Base-by-base conservation (phyloP, 2,888 invertebrate species). In the Sclerodermus sp. region DNA sequence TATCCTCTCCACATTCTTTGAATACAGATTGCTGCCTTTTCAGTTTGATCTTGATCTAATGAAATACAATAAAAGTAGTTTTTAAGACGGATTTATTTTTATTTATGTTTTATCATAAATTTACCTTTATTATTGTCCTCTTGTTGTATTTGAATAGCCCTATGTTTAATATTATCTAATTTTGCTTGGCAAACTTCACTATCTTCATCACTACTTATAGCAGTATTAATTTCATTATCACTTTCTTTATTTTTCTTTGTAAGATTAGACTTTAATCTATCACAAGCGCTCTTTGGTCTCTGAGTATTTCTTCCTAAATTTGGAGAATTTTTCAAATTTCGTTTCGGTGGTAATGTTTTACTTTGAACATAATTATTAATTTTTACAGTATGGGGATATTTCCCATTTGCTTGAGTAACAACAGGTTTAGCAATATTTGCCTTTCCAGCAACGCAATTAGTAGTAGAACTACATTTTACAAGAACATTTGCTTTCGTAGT, bases 1-100 rank as follows among this genome's bases (percentile, higher is more conserved):
- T 90, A 93, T 0, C 93, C 93, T 17, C 92, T 80, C 93, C 93
- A 93, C 79, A 89, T 85, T 77, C 88, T 89, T 79, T 93, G 93
- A 70, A 93, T 93, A 18, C 86, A 87, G 30, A 90, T 84, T 0
- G 91, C 93, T 0, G 93, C 85, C 60, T 74, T 76, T 15, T 67
- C 74, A 8, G 67, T 66, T 48, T 68, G 68, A 52, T 74, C 77
- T 57, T 71, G 74, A 48, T 66, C 73, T 71, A 47, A 15, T 45
- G 18, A 42, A 23, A 29, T 45, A 9, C 6, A 36, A 9, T 14
- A 39, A 36, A 13, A n/a, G 18, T 6, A 49, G 31, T 12, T n/a
- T 12, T n/a, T 12, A 15, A 47, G n/a, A n/a, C n/a, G n/a, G n/a
- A n/a, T n/a, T n/a, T n/a, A 13, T 32, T 41, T 16, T 9, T 30